Evolutionary conservation across 2,113 vertebrate genomes (phyloP).

Genomic region (Procavia capensis): DNA sequence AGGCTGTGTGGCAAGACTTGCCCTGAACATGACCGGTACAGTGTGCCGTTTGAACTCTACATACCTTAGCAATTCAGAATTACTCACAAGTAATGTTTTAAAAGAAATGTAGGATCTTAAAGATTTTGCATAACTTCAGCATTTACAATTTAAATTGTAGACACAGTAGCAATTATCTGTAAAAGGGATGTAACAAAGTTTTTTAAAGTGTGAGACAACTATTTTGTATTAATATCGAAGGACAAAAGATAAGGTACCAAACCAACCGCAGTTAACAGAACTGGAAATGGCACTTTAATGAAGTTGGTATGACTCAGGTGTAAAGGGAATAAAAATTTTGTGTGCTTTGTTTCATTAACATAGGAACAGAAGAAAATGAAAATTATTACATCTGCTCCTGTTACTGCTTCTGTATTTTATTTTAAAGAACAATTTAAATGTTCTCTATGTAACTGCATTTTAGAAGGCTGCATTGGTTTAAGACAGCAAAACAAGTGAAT

Average conservation of each 20-base stretch:
- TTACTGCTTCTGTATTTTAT: not conserved
- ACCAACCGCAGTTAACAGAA: not conserved
- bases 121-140: not conserved
- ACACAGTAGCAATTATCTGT: not conserved
- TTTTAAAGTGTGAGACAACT: not conserved
- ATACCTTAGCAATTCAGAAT: not conserved
- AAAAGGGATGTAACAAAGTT: not conserved
- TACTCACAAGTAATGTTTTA: not conserved
- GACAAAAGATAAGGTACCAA: not conserved
- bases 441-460: not conserved
- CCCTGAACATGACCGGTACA: not conserved
- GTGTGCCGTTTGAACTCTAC: not conserved
- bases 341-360: not conserved
- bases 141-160: conserved; percentile 8
- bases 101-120: not conserved
- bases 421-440: not conserved
- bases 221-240: not conserved
- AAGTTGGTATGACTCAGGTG: not conserved
- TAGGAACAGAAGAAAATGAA: not conserved
- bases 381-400: not conserved
- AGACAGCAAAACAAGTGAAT: not conserved
- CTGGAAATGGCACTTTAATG: not conserved
- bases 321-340: not conserved
- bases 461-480: not conserved
- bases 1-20: not conserved